A percentile compares a stretch with the other conserved stretches of the same genome.
phyloP scores from a whole-genome alignment of 2,888 invertebrate species.

The Drosophila macrospina region DNA sequence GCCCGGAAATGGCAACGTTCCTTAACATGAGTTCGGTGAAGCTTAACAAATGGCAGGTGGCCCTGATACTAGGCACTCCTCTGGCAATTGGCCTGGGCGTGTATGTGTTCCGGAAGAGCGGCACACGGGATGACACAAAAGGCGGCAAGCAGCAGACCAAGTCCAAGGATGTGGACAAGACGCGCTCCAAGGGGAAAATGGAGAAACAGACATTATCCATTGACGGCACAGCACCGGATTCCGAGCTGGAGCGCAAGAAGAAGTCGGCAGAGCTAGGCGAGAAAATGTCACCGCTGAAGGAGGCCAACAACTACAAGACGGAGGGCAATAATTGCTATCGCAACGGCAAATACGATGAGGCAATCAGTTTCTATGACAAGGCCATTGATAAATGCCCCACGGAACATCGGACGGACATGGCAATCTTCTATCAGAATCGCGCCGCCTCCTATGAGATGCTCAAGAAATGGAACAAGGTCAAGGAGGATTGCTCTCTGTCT shows the following conservation, averaged over 20 bases:
- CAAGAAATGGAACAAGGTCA: constrained; percentile 93
- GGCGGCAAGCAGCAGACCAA: constrained; percentile 23
- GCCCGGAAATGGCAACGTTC: constrained; percentile 64
- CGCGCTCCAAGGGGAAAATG: constrained; percentile 79
- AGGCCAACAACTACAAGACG: constrained; percentile 92
- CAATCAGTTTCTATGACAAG: constrained; percentile 94
- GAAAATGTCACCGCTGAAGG: constrained; percentile 88
- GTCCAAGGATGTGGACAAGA: constrained; percentile 21
- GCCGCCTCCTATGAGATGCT: constrained; percentile 98
- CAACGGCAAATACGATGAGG: constrained; percentile 95
- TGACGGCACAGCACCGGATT: constrained; percentile 83
- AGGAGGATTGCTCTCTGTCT: constrained; percentile 94
- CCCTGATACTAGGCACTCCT: constrained; percentile 93
- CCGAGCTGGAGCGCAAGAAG: constrained; percentile 86
- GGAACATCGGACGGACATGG: constrained; percentile 90
- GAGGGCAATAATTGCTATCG: constrained; percentile 95
- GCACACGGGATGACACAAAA: constrained; percentile 24
- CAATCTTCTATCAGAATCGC: constrained; percentile 97
- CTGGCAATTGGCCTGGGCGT: constrained; percentile 93
- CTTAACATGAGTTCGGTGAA: constrained; percentile 78
- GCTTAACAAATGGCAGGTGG: constrained; percentile 93
- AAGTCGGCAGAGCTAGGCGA: constrained; percentile 80
- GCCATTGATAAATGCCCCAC: constrained; percentile 96
- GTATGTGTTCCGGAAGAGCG: constrained; percentile 85
- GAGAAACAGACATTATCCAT: constrained; percentile 87